Base-by-base conservation (phyloP, 2,888 invertebrate genomes). In the Acleris cristana region DNA sequence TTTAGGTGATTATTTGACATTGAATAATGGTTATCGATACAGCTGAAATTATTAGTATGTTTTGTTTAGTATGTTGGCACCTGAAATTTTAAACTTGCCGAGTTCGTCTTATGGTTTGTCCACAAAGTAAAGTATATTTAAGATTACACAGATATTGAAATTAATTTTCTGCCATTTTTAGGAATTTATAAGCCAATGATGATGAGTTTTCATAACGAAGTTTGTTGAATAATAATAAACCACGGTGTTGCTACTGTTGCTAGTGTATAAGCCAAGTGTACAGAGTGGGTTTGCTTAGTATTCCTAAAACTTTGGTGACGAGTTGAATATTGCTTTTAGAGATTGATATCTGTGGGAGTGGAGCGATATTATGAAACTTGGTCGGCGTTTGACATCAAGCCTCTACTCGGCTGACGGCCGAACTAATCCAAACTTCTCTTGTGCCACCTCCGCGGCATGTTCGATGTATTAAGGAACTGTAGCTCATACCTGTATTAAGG, bases 391-490 rank as follows among this genome's bases (percentile, higher is more conserved):
- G 71, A 69, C 65, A 64, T 74, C 69, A 76, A 48, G 61, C 57
- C 54, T 45, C 30, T 69, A 74, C 12, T 34, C 73, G 23, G 23
- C 45, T 76, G 78, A 79, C 74, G 79, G 78, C 73, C 72, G 72
- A 87, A 86, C 86, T 86, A 86, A 86, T 86, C 76, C 83, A 85
- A 87, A 80, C 86, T 86, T 70, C 72, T 70, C 72, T 71, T 72
- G 71, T 66, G 67, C 72, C 69, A 69, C 69, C 59, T 69, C 75
- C 69, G 70, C 52, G 21, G 4, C 34, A 10, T 10, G 34, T 6
- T n/a, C 48, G 4, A 16, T 45, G 45, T 54, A 26, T 7, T 16
- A 23, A n/a, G 51, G 19, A 51, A 51, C 51, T 21, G 14, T 4
- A 5, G 12, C 12, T 48, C 48, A n/a, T 48, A 16, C 7, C 45